Conservation (phyloP, 2,113 vertebrate species). For the Thunnus maccoyii region DNA sequence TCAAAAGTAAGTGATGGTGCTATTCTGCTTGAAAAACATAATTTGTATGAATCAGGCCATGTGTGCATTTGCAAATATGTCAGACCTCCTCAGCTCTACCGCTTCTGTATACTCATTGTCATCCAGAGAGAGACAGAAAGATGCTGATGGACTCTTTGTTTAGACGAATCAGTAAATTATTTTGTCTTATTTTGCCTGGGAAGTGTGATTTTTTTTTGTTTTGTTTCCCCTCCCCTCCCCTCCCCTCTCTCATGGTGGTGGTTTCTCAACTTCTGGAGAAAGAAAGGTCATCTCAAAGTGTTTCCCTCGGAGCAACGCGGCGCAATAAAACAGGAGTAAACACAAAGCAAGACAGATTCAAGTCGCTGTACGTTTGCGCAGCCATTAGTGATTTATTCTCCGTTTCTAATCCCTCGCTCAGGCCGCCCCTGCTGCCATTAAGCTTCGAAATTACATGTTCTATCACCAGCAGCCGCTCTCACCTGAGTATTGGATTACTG, state of each 20-base stretch:
- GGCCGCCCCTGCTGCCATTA: conserved; percentile 89
- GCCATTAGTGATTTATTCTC: conserved; percentile 82
- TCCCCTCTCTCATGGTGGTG: conserved; percentile 8
- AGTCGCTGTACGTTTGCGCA: conserved; percentile 46
- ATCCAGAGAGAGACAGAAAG: conserved; percentile 32
- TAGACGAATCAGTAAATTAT: conserved; percentile 63
- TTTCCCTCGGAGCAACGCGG: conserved; percentile 79
- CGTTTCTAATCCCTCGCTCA: conserved; percentile 69
- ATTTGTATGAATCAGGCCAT: conserved; percentile 67
- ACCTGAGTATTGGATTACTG: conserved; percentile 99
- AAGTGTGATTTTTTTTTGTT: conserved; percentile 34
- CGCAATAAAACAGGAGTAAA: conserved; percentile 82
- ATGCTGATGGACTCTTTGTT: conserved; percentile 68
- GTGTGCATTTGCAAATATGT: conserved; percentile 50
- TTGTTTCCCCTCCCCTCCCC: neutral
- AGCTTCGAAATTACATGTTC: conserved; percentile 92
- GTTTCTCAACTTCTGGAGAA: conserved; percentile 52
- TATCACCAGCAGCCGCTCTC: conserved; percentile 89
- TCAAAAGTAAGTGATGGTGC: conserved; percentile 77
- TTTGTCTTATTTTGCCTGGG: conserved; percentile 48
- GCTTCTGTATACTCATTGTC: conserved; percentile 52
- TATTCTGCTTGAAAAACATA: conserved; percentile 61
- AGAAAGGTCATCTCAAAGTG: conserved; percentile 78
- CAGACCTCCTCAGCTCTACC: conserved; percentile 3
- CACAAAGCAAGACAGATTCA: conserved; percentile 81